Base-by-base conservation (phyloP, 2,888 invertebrate species). In the Nysson spinosus region DNA sequence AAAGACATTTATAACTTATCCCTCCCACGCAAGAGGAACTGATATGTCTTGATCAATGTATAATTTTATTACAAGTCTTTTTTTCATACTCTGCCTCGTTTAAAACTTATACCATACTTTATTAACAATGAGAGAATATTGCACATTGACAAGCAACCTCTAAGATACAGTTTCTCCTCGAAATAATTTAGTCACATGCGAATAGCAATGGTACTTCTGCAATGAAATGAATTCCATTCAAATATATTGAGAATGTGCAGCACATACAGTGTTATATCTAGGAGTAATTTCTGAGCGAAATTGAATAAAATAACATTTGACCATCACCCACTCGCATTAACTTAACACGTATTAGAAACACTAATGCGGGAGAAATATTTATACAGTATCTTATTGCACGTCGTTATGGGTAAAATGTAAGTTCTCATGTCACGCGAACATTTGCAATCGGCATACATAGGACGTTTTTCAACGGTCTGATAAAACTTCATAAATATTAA, bases 31-130 rank as follows among this genome's bases (percentile, higher is more conserved):
- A 37, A 51, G 28, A 37, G 28, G 24, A 74, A 58, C 47, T 67
- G 68, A 75, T 75, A 69, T 60, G 65, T 74, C 42, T 55, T 43
- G 22, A 62, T 44, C 37, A 62, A 37, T 43, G 32, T 54, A 22
- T 12, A 43, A 43, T 62, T 65, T 62, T 66, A 54, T 70, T 56
- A 66, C 24, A 66, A 75, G 43, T 35, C 32, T 43, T 37, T 39
- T n/a, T 19, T 65, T 57, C 28, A 12, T 37, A 14, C 65, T 51
- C 34, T 55, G 37, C 39, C 30, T 42, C 40, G n/a, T 54, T 64
- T 56, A 55, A 61, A 58, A 61, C 17, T 49, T 64, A 63, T 26
- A 67, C 20, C 28, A 42, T 35, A 14, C 22, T 42, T 49, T 51
- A 22, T 43, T 58, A 58, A 46, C 47, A 69, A 58, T 58, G 39